These are phyloP conservation scores for Pherbina coryleti DNA, from an alignment of 2,888 invertebrate genomes.

Conservation along the genomic window DNA sequence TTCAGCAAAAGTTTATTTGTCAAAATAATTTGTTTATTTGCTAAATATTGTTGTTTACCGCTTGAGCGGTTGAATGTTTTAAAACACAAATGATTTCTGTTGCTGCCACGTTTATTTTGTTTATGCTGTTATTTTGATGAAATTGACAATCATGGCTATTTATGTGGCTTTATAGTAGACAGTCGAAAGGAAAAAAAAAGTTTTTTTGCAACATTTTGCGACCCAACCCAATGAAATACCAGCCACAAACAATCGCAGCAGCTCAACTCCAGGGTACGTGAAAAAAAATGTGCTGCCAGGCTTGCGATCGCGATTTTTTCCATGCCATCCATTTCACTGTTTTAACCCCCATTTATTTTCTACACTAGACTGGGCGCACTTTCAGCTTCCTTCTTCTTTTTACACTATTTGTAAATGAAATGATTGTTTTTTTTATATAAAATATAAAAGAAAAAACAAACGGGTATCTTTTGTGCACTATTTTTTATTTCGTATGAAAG, in stretches of 20 bases:
- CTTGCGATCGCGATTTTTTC: conserved; percentile 4
- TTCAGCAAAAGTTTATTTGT: conserved; percentile 1
- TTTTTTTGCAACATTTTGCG: conserved; percentile 1
- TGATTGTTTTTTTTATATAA: not conserved
- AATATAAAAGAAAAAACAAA: not conserved
- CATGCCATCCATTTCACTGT: not conserved
- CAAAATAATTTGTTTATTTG: not conserved
- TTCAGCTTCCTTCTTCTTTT: not conserved
- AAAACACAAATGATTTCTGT: no score
- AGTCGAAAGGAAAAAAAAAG: not conserved
- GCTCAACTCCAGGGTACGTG: not conserved
- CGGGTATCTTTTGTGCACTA: conserved; percentile 1
- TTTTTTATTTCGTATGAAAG: conserved; percentile 6
- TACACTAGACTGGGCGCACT: not conserved
- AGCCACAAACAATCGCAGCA: not conserved
- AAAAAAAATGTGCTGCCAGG: conserved; percentile 12
- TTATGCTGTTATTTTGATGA: not conserved
- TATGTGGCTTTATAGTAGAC: not conserved
- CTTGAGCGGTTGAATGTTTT: conserved; percentile 7
- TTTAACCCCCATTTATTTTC: not conserved
- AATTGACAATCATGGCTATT: not conserved
- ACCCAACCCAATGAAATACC: conserved; percentile 23
- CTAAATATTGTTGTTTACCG: not conserved
- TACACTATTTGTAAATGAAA: not conserved
- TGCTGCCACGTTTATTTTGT: not conserved